Conservation (phyloP, 2,797 vertebrate species). For the Spea hammondii region DNA sequence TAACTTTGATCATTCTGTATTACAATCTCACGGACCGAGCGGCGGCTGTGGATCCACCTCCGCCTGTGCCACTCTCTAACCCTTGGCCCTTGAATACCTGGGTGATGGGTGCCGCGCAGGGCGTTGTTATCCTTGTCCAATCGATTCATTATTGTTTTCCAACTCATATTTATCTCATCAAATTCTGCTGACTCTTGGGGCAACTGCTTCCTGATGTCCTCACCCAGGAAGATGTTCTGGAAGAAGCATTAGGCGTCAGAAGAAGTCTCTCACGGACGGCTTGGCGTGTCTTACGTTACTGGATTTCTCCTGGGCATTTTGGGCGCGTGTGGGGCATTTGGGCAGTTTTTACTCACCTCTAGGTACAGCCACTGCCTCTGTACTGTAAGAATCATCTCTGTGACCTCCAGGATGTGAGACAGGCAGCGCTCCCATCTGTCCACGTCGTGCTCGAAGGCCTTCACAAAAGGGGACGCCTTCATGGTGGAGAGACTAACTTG, state of each 20-base stretch:
- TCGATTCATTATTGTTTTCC: slow-evolving; percentile 77
- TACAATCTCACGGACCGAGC: too few species aligned
- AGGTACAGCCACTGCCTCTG: slow-evolving; percentile 89
- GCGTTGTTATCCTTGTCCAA: slow-evolving; percentile 75
- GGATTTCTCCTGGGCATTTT: too few species aligned
- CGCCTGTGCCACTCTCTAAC: too few species aligned
- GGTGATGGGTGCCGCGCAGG: slow-evolving; percentile 75
- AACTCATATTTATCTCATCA: slow-evolving; percentile 73
- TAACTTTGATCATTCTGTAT: too few species aligned
- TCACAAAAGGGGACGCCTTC: slow-evolving; percentile 83
- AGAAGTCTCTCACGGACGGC: too few species aligned
- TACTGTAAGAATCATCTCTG: slow-evolving; percentile 79
- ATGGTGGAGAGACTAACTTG: slow-evolving; percentile 83
- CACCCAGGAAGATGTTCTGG: slow-evolving; percentile 84
- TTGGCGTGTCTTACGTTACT: too few species aligned
- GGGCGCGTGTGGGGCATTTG: neutral
- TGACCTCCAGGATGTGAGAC: slow-evolving; percentile 80
- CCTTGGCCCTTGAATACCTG: slow-evolving; percentile 64
- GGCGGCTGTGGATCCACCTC: too few species aligned
- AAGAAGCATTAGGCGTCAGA: neutral
- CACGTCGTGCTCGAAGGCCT: slow-evolving; percentile 81
- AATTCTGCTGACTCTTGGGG: slow-evolving; percentile 78
- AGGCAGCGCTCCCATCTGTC: slow-evolving; percentile 82
- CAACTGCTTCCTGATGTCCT: slow-evolving; percentile 84
- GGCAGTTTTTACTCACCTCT: slow-evolving; percentile 69